phyloP scores from a whole-genome alignment of 2,113 vertebrate species.

The Euleptes europaea region DNA sequence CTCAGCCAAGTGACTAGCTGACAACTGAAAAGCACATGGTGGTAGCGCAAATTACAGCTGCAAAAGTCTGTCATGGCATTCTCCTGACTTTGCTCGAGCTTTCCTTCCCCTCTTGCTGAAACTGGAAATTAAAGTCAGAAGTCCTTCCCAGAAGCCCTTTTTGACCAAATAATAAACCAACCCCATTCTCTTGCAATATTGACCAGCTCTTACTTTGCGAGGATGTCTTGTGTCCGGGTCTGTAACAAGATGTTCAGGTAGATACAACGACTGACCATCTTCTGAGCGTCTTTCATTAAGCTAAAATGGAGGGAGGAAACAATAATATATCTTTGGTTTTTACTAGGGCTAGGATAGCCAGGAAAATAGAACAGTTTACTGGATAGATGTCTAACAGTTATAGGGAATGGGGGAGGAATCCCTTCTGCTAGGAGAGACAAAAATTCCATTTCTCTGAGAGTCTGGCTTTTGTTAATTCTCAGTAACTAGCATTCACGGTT shows the following conservation, averaged over 20 bases:
- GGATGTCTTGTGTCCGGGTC: conserved; percentile 86
- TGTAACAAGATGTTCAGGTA: conserved; percentile 96
- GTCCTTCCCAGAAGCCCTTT: not conserved
- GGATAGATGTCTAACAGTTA: not conserved
- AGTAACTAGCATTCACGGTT: not conserved
- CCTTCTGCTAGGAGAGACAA: not conserved
- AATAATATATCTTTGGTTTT: not conserved
- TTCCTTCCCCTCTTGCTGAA: no score
- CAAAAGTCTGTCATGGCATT: rapidly evolving
- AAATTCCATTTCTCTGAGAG: not conserved
- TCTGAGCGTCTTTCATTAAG: conserved; percentile 93
- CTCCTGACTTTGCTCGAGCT: not conserved
- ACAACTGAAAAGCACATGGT: not conserved
- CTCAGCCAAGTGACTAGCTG: not conserved
- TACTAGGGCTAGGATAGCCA: not conserved
- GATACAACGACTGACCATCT: conserved; percentile 97
- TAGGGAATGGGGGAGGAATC: not conserved
- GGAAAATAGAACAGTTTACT: not conserved
- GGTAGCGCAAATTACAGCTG: not conserved
- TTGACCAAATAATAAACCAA: not conserved
- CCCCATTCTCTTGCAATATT: not conserved
- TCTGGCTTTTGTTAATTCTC: not conserved
- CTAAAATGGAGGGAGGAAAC: conserved; percentile 58
- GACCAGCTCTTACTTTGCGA: conserved; percentile 80
- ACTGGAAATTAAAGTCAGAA: not conserved